Evolutionary conservation across 2,888 invertebrate species (phyloP).

Genomic region (Metallyticus violacea): DNA sequence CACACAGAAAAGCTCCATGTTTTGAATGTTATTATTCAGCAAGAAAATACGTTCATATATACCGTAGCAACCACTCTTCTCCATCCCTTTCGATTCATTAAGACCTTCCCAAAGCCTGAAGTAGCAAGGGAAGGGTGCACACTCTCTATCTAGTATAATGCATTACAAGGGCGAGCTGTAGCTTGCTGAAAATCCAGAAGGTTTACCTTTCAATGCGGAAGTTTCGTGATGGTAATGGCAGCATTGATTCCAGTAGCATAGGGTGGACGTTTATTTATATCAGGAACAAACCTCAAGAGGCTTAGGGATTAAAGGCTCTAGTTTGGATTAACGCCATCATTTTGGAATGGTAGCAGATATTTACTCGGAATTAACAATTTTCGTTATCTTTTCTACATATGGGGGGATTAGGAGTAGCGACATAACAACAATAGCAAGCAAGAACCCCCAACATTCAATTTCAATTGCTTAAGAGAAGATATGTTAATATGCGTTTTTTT

Average conservation of each 20-base stretch:
- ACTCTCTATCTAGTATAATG: background rate
- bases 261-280: background rate
- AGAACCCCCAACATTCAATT: no score
- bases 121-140: background rate
- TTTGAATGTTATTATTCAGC: background rate
- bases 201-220: conserved; percentile 8
- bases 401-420: no score
- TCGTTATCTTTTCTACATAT: no score
- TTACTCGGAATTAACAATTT: no score
- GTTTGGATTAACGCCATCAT: background rate
- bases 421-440: no score
- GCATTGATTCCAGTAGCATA: background rate
- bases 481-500: no score
- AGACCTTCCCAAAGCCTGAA: background rate
- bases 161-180: background rate
- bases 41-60: background rate
- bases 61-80: background rate
- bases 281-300: background rate
- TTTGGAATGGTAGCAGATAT: background rate
- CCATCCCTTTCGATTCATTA: conserved; percentile 11
- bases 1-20: background rate
- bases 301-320: background rate
- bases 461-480: no score
- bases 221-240: background rate
- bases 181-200: background rate